phyloP scores from a whole-genome alignment of 2,797 vertebrate genomes.

The Lagodon rhomboides region DNA sequence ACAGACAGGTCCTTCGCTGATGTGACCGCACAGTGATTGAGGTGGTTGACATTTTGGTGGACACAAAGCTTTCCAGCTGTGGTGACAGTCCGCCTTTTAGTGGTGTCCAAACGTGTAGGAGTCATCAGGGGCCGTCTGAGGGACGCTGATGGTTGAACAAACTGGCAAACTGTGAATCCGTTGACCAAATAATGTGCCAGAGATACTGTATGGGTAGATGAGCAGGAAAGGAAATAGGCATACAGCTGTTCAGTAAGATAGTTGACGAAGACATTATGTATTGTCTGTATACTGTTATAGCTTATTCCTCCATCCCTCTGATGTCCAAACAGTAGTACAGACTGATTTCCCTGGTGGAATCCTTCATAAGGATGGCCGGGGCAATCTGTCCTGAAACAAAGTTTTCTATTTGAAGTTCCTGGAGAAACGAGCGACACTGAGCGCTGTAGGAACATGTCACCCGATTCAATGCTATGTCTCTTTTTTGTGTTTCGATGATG shows the following conservation, averaged over 20 bases:
- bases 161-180: background rate
- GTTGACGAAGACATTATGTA: background rate
- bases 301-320: background rate
- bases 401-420: too few relatives aligned
- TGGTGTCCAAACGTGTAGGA: constrained; percentile 48
- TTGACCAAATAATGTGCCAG: background rate
- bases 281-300: background rate
- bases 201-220: background rate
- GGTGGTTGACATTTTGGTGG: constrained; percentile 10
- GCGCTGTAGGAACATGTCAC: background rate
- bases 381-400: background rate
- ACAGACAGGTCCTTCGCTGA: constrained; percentile 11
- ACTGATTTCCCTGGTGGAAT: background rate
- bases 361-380: background rate
- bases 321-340: background rate
- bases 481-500: too few relatives aligned
- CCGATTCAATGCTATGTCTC: background rate
- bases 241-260: too few relatives aligned
- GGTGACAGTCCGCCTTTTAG: constrained; percentile 44
- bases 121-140: constrained; percentile 11
- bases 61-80: background rate
- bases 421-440: background rate
- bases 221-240: background rate
- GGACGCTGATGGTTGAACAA: background rate
- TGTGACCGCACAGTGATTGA: constrained; percentile 30